These are phyloP conservation scores for Cotesia glomerata DNA, from an alignment of 1,140 invertebrate species.

Conservation along the genomic window DNA sequence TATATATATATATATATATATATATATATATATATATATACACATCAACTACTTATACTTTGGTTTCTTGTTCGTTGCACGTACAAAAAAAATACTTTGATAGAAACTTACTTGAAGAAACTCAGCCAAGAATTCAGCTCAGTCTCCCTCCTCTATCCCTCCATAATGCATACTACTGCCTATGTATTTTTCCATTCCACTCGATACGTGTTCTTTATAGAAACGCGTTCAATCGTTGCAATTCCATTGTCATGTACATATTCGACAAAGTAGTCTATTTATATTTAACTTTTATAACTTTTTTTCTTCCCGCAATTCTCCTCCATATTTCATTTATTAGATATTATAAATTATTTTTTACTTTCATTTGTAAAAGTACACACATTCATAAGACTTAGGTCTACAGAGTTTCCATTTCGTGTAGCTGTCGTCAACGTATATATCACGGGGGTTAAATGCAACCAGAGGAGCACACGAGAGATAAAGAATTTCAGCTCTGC, in stretches of 20 bases:
- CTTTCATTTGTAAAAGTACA: not conserved
- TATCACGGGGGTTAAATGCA: conserved; percentile 28
- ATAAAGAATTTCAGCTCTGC: not conserved
- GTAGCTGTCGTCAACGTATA: conserved; percentile 21
- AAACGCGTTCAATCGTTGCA: conserved; percentile 20
- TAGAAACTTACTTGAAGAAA: conserved; percentile 18
- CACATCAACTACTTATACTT: not conserved
- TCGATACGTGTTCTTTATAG: conserved; percentile 23
- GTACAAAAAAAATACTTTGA: conserved; percentile 11
- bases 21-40: not conserved
- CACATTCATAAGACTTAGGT: conserved; percentile 1
- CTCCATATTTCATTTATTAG: not conserved
- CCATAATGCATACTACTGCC: not conserved
- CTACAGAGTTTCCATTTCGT: conserved; percentile 47
- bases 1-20: not conserved
- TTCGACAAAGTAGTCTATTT: not conserved
- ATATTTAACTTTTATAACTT: not conserved
- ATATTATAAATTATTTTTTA: not conserved
- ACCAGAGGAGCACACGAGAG: not conserved
- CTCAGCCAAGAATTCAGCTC: not conserved
- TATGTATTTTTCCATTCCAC: conserved; percentile 18
- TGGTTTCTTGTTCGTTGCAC: conserved; percentile 14
- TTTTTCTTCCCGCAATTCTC: too few species aligned
- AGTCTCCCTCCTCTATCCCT: not conserved
- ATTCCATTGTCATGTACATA: conserved; percentile 12